Evolutionary conservation across 23 tunicate species (phyloP).

Genomic region (Trididemnum nubilum): DNA sequence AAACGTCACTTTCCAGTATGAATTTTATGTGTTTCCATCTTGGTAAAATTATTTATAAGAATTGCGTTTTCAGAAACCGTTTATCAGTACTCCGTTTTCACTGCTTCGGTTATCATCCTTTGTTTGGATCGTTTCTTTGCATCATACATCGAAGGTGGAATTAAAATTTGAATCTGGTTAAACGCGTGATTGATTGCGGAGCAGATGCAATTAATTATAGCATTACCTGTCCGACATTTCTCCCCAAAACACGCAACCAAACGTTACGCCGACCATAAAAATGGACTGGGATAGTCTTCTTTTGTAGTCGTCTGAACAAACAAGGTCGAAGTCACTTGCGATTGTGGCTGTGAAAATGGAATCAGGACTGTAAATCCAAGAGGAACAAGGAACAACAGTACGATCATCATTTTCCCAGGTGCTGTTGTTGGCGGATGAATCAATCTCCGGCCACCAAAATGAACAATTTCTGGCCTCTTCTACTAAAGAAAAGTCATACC

Average conservation of each 20-base stretch:
- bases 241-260: slow-evolving; percentile 84
- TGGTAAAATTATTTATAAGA: no score
- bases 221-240: slow-evolving; percentile 91
- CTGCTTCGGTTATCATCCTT: no score
- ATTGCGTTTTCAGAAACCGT: no score
- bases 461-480: slow-evolving; percentile 14
- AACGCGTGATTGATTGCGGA: no score
- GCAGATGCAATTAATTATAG: no score
- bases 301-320: slow-evolving; percentile 56
- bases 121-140: no score
- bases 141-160: no score
- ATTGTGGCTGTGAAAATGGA: slow-evolving; percentile 59
- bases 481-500: slow-evolving; percentile 4
- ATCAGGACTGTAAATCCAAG: slow-evolving; percentile 49
- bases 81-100: no score
- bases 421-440: background rate
- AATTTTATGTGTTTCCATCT: no score
- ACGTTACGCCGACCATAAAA: slow-evolving; percentile 83
- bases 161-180: no score
- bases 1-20: no score
- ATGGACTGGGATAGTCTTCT: slow-evolving; percentile 63
- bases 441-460: slow-evolving; percentile 64
- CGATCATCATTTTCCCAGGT: background rate
- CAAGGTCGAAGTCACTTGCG: slow-evolving; percentile 64
- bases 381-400: slow-evolving; percentile 34